Evolutionary conservation across 2,113 vertebrate species (phyloP).

Genomic region (Cacatua alba): DNA sequence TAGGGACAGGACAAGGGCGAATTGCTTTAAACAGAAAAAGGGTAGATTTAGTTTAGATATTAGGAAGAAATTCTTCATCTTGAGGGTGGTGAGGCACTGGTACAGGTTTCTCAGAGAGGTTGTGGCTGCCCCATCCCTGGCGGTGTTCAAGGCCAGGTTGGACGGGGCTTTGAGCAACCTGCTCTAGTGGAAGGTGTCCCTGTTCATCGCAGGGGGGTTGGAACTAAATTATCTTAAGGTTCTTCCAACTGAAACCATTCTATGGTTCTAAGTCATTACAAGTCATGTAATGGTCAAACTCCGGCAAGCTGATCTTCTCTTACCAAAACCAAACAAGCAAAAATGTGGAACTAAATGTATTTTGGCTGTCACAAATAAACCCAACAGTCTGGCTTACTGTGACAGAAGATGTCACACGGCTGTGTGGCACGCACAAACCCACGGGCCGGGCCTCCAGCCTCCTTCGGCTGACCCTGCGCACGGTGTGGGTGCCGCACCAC

Average conservation of each 20-base stretch:
- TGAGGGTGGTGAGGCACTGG: neutral
- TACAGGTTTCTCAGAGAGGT: neutral
- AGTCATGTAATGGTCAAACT: neutral
- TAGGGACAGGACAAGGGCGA: neutral
- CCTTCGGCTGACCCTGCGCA: rapidly evolving
- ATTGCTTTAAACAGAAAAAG: neutral
- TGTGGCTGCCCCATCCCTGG: neutral
- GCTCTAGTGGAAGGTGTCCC: neutral
- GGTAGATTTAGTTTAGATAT: neutral
- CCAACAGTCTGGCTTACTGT: rapidly evolving
- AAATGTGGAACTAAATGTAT: neutral
- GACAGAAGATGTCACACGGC: rapidly evolving
- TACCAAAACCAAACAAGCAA: neutral
- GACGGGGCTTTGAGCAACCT: neutral
- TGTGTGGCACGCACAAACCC: neutral
- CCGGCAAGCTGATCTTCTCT: neutral
- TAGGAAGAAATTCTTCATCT: neutral
- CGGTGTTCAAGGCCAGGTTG: no score
- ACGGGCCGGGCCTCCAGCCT: rapidly evolving
- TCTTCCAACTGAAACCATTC: neutral
- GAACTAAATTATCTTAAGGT: neutral
- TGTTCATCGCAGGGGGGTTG: no score
- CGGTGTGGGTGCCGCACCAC: rapidly evolving
- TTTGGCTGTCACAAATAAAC: neutral
- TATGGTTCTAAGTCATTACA: neutral